Percentiles rank a stretch among this genome's conserved stretches.
Evolutionary conservation across 2,113 vertebrate genomes (phyloP).

Genomic region (Ovis canadensis): DNA sequence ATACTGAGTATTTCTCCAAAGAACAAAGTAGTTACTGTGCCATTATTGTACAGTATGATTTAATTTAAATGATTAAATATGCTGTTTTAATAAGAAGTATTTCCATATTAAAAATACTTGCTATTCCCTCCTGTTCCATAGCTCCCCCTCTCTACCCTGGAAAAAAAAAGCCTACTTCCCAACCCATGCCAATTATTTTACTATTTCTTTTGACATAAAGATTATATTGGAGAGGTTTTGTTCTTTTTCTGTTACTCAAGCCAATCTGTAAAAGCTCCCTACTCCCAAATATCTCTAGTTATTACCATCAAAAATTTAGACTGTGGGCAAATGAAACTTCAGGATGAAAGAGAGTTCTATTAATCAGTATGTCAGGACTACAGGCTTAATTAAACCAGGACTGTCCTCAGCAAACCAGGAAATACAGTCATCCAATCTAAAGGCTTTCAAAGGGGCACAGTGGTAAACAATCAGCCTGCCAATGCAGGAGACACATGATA

Average conservation of each 20-base stretch:
- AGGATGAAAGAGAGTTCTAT: not conserved
- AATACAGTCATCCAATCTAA: not conserved
- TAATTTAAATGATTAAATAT: slow-evolving; percentile 69
- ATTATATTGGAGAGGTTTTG: slow-evolving; percentile 16
- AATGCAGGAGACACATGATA: not conserved
- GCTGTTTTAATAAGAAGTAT: slow-evolving; percentile 52
- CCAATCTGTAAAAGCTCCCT: not conserved
- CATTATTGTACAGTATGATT: slow-evolving; percentile 34
- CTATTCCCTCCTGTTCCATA: not conserved
- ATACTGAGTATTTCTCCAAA: slow-evolving; percentile 58
- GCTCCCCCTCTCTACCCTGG: not conserved
- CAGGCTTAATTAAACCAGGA: not conserved
- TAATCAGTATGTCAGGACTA: not conserved
- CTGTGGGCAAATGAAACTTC: not conserved
- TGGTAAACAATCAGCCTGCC: not conserved
- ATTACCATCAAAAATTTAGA: not conserved
- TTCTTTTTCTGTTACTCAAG: not conserved
- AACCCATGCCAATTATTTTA: slow-evolving; percentile 45
- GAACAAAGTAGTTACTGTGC: slow-evolving; percentile 34
- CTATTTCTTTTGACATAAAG: slow-evolving; percentile 49
- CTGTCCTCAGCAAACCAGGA: not conserved
- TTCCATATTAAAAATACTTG: slow-evolving; percentile 60
- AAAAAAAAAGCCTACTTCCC: slow-evolving; percentile 41
- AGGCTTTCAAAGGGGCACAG: not conserved
- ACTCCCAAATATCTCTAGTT: not conserved